Evolutionary conservation across 2,797 vertebrate genomes (phyloP), one percentile per base, ranked within the genome.

Genomic region (Sarcoramphus papa): DNA sequence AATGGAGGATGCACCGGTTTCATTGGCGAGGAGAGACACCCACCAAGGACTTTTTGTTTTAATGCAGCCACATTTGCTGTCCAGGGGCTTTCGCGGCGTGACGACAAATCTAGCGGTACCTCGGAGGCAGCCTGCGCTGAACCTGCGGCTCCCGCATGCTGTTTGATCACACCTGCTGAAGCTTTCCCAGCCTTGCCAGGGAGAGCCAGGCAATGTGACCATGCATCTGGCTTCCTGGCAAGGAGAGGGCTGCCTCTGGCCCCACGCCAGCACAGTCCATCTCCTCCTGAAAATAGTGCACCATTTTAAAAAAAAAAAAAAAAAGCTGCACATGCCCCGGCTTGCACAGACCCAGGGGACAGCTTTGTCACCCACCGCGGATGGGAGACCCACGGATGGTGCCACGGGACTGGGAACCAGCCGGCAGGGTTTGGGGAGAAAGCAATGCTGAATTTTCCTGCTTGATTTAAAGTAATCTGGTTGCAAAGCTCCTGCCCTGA

Each of bases 141-240:
- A 96, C 89, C 92, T 85, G 94, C 95, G 43, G 94, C 95, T 97
- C 95, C 94, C 90, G 90, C 95, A 95, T 91, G 96, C 96, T 95
- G 96, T 72, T 97, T 43, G 68, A 89, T 97, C 97, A 97, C 97
- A 97, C 97, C 97, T 97, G 97, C 97, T 97, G 97, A 97, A 97
- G 95, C 93, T 84, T 85, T 86, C 88, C 91, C 95, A 94, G 91
- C 89, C 89, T 85, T 97, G 97, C 97, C 96, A 96, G 95, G 88
- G 94, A 96, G 69, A 96, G 94, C 90, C 95, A 85, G 96, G 97
- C 95, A 97, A 97, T 93, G 93, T 93, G 95, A 97, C 96, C 92
- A 93, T 96, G 93, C 97, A 97, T 97, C 97, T 97, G 96, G 97
- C 96, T 97, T 92, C 91, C 97, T 97, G 97, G 97, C 97, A 97